Conservation (phyloP, 1,140 invertebrate species). For the Berghia stephanieae region DNA sequence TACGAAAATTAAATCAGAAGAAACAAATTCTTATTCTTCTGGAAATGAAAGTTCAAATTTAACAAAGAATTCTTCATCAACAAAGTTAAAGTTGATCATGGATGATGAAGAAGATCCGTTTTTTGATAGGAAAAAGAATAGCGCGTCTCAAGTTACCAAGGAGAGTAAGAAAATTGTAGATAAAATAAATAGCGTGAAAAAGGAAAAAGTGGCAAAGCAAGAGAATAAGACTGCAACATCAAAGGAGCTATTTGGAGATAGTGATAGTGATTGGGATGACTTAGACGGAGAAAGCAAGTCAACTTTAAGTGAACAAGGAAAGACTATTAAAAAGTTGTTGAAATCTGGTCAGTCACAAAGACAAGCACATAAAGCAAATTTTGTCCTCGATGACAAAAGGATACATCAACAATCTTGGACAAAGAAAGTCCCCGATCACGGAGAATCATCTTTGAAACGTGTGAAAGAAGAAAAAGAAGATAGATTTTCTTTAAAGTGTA, state of each 20-base stretch:
- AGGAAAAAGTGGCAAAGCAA: not conserved
- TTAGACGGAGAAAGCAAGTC: conserved; percentile 54
- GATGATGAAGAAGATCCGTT: conserved; percentile 34
- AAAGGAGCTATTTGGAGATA: conserved; percentile 49
- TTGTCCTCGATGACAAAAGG: conserved; percentile 10
- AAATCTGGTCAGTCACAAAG: conserved; percentile 36
- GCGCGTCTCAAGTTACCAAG: not conserved
- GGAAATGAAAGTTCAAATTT: not conserved
- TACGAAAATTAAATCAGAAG: not conserved
- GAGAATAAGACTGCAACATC: not conserved
- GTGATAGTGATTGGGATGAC: conserved; percentile 63
- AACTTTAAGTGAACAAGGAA: conserved; percentile 46
- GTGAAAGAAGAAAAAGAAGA: conserved; percentile 14
- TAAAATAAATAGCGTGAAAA: not conserved
- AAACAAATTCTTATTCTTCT: not conserved
- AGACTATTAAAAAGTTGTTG: conserved; percentile 49
- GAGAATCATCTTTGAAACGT: not conserved
- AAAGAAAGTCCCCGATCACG: too few species aligned
- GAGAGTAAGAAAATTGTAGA: not conserved
- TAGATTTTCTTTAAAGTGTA: conserved; percentile 28
- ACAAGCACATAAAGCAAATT: conserved; percentile 41
- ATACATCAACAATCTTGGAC: not conserved
- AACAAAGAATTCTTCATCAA: not conserved
- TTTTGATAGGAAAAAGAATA: conserved; percentile 12
- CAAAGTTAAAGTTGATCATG: not conserved